phyloP scores from a whole-genome alignment of 92 coral and sea anemone species.

The Plumapathes pennacea region DNA sequence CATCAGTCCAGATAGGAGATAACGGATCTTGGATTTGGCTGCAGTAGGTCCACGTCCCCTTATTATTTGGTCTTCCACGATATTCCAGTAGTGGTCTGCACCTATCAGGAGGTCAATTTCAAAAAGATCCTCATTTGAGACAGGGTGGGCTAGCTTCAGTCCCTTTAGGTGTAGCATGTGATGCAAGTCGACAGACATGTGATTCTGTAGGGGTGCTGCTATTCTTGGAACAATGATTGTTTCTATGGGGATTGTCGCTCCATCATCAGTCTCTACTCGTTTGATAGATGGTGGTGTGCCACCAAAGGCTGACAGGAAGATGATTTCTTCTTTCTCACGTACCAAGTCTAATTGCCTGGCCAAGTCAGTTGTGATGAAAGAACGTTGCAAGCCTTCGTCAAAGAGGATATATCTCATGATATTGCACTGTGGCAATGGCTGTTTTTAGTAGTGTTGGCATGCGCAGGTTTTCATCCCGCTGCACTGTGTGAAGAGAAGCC shows the following conservation, averaged over 20 bases:
- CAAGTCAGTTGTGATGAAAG: conserved; percentile 45
- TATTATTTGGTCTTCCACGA: conserved; percentile 36
- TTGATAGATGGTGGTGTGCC: conserved; percentile 14
- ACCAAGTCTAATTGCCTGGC: conserved; percentile 31
- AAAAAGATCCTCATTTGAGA: conserved; percentile 33
- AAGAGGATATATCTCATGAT: conserved; percentile 18
- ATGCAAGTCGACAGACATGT: conserved; percentile 9
- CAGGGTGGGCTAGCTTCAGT: conserved; percentile 39
- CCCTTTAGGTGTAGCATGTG: conserved; percentile 35
- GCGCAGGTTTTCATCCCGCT: no score
- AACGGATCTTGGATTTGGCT: conserved; percentile 36
- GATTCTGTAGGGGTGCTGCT: conserved; percentile 28
- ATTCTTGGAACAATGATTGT: conserved; percentile 37
- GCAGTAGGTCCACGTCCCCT: conserved; percentile 49
- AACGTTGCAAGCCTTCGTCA: conserved; percentile 56
- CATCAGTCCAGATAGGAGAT: conserved; percentile 47
- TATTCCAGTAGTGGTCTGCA: conserved; percentile 39
- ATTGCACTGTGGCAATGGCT: conserved; percentile 31
- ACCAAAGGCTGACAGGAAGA: conserved; percentile 40
- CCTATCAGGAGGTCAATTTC: conserved; percentile 30
- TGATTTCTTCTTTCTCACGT: conserved; percentile 11
- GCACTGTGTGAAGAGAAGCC: no score
- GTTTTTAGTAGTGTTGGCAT: conserved; percentile 42
- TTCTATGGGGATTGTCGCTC: conserved; percentile 31
- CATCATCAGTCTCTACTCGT: conserved; percentile 24